Evolutionary conservation across 1,140 invertebrate species (phyloP).

Genomic region (Drosophila murphyi): DNA sequence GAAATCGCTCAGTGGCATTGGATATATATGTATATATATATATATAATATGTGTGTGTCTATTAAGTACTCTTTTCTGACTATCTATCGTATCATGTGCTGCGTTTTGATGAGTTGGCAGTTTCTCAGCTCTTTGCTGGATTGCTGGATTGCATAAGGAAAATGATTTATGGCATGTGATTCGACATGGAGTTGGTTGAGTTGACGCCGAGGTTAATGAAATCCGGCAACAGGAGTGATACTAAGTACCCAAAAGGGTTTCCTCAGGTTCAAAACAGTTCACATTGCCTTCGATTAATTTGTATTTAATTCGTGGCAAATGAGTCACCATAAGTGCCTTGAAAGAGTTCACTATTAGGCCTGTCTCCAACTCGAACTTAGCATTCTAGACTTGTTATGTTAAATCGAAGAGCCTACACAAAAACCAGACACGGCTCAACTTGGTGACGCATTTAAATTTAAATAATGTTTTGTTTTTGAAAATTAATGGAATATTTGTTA

Average conservation of each 20-base stretch:
- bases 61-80: conserved; percentile 1
- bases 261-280: not conserved
- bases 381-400: conserved; percentile 35
- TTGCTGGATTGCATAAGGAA: conserved; percentile 67
- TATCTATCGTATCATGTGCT: conserved; percentile 34
- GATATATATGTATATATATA: conserved; percentile 37
- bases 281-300: conserved; percentile 7
- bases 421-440: conserved; percentile 8
- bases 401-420: conserved; percentile 14
- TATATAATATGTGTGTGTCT: not conserved
- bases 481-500: conserved; percentile 47
- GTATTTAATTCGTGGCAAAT: conserved; percentile 12
- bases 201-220: conserved; percentile 69
- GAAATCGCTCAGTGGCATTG: conserved; percentile 44
- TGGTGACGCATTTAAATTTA: conserved; percentile 47
- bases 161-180: conserved; percentile 77
- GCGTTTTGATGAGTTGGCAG: conserved; percentile 44
- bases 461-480: conserved; percentile 18
- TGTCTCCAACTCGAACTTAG: conserved; percentile 5
- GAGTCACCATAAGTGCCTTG: conserved; percentile 1
- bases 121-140: conserved; percentile 34
- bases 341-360: not conserved
- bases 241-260: conserved; percentile 47
- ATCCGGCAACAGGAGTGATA: conserved; percentile 58
- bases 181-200: conserved; percentile 42